Percentiles rank a stretch among this genome's conserved stretches.
phyloP scores from a whole-genome alignment of 2,113 vertebrate genomes.

The Nothocercus julius region DNA sequence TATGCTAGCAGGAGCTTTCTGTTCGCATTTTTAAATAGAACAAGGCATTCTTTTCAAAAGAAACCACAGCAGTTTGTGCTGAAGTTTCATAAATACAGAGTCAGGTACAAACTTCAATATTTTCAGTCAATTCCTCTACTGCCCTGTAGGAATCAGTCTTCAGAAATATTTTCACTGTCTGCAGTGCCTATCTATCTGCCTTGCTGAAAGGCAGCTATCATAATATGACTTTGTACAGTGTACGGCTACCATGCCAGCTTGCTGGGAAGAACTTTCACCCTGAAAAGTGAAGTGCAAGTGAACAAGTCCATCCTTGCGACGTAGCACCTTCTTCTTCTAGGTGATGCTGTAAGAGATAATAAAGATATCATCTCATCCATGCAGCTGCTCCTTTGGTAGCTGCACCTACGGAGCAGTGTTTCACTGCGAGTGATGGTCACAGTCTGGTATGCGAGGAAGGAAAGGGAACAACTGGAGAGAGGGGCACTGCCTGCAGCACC shows the following conservation, averaged over 20 bases:
- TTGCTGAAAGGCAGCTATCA: not conserved
- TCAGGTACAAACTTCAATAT: not conserved
- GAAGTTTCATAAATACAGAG: not conserved
- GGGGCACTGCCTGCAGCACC: not conserved
- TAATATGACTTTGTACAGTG: not conserved
- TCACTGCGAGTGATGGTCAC: not conserved
- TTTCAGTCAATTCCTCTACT: not conserved
- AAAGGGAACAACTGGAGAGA: not conserved
- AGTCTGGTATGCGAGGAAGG: not conserved
- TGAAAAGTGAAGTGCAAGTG: not conserved
- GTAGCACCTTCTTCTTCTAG: not conserved
- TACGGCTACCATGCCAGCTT: not conserved
- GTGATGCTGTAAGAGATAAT: not conserved
- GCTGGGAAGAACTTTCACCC: not conserved
- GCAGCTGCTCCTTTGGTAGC: accelerated
- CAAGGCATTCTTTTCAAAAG: not conserved
- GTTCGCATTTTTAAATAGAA: not conserved
- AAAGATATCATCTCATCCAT: not conserved
- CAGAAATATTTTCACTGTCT: not conserved
- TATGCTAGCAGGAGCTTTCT: not conserved
- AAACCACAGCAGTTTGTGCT: not conserved
- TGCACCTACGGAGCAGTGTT: not conserved
- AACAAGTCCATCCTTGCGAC: not conserved
- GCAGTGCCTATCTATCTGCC: not conserved
- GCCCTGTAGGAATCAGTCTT: not conserved